Evolutionary conservation across 1,140 invertebrate genomes (phyloP), one percentile per base, ranked within the genome.

Genomic region (Contarinia nasturtii): DNA sequence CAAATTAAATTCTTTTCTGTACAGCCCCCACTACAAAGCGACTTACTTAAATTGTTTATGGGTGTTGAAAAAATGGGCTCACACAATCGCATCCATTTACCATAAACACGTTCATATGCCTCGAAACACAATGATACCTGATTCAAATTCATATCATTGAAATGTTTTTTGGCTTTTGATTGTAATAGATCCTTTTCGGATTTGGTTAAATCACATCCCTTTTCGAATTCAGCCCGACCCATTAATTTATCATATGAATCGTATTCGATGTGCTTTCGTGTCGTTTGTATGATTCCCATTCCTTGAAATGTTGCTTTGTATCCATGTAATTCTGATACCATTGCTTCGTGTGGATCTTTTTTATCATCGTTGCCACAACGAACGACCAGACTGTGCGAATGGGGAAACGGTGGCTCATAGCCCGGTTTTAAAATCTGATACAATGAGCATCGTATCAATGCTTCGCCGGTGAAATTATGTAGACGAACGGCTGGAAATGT

Each of bases 1-100:
- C n/a, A n/a, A n/a, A n/a, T n/a, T n/a, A n/a, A n/a, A n/a, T n/a
- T n/a, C n/a, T n/a, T n/a, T n/a, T n/a, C n/a, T n/a, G n/a, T n/a
- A n/a, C n/a, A n/a, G n/a, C n/a, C n/a, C n/a, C n/a, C n/a, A n/a
- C n/a, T n/a, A n/a, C n/a, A n/a, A 45, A 27, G 22, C 42, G 37
- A 72, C 75, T 75, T 65, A 83, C 80, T 84, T 55, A 81, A 73
- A 63, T 89, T 86, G 57, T 85, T 84, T 46, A 92, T 86, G 0
- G 79, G 67, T 50, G 77, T 70, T 1, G 85, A 87, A 55, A 76
- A 81, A 1, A 86, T 73, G 0, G 82, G 77, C 0, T 67, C 59
- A 49, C 84, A 82, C 18, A 64, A 55, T 7, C 33, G 52, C 19
- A 52, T 57, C 55, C 56, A 82, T 48, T 51, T 72, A 55, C 51